Conservation (phyloP, 2,797 vertebrate genomes). For the Agapornis canus region DNA sequence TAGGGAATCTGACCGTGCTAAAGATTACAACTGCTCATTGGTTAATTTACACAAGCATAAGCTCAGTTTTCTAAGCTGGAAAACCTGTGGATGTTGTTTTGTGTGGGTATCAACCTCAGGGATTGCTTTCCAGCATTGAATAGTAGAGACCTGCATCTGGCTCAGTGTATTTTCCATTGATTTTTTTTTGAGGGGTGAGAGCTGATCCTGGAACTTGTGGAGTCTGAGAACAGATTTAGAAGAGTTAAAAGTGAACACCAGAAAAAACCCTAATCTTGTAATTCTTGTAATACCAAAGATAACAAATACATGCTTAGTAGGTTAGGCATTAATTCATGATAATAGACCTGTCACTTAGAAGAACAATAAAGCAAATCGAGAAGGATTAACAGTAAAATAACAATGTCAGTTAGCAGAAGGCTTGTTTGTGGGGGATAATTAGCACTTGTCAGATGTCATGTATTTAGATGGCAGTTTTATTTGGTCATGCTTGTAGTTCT, state of each 20-base stretch:
- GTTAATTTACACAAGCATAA: neutral
- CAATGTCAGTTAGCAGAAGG: neutral
- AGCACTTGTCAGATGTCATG: neutral
- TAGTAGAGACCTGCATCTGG: neutral
- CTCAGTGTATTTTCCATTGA: neutral
- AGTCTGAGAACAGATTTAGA: neutral
- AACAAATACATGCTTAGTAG: neutral
- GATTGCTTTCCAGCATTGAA: accelerated
- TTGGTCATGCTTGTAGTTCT: neutral
- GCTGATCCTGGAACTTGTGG: neutral
- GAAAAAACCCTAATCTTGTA: neutral
- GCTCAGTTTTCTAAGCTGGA: neutral
- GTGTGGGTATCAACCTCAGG: neutral
- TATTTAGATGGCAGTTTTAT: neutral
- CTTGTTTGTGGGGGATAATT: neutral
- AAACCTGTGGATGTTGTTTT: neutral
- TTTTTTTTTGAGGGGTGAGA: neutral
- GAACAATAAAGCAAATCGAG: neutral
- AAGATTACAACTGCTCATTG: neutral
- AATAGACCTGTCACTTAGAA: neutral
- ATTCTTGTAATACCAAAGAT: neutral
- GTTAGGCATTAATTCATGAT: neutral
- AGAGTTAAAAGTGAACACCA: neutral
- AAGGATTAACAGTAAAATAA: neutral
- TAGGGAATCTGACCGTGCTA: neutral